Base-by-base conservation (phyloP, 2,113 vertebrate genomes). In the Nesoenas mayeri region DNA sequence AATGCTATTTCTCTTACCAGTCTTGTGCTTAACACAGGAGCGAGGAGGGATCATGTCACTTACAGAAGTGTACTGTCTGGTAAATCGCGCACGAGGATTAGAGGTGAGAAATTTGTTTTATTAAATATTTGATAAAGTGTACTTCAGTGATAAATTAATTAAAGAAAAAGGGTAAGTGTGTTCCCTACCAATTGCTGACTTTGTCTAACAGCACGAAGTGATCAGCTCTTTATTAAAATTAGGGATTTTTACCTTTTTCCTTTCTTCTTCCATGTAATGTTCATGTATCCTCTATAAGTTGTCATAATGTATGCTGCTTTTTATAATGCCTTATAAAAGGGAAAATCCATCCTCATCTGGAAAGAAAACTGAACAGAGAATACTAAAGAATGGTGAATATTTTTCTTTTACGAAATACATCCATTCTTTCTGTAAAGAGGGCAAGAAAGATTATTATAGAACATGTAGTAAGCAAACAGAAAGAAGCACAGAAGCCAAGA, bases 31-130 rank as follows among this genome's bases (percentile, higher is more conserved):
- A 20, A 62, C 89, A 77, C 91, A 99, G 99, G 99, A 99, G 93
- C 98, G 98, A 79, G 99, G 99, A 3, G 99, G 99, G 40, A 99
- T 99, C 98, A 99, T 99, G 99, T 99, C 99, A 5, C 98, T 99
- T 31, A 99, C 99, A 0, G 99, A 99, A 88, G 99, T 99, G 32
- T 99, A 99, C 97, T 99, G 99, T 86, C 97, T 99, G 66, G 99
- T 99, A 56, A 99, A 99, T 91, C 98, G 99, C 4, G 99, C 99
- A 13, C 98, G 99, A 92, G 99, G 99, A 69, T 98, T 99, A 98
- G 99, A 99, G 98, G 99, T 99, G 96, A 98, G 97, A 65, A 60
- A 18, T 10, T 18, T 6, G 17, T 34, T 56, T 44, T 40, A 44
- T 56, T 26, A 34, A 80, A 2, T 28, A 28, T 21, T 62, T 56